Base-by-base conservation (phyloP, 2,797 vertebrate genomes). In the Acrocephalus scirpaceus region DNA sequence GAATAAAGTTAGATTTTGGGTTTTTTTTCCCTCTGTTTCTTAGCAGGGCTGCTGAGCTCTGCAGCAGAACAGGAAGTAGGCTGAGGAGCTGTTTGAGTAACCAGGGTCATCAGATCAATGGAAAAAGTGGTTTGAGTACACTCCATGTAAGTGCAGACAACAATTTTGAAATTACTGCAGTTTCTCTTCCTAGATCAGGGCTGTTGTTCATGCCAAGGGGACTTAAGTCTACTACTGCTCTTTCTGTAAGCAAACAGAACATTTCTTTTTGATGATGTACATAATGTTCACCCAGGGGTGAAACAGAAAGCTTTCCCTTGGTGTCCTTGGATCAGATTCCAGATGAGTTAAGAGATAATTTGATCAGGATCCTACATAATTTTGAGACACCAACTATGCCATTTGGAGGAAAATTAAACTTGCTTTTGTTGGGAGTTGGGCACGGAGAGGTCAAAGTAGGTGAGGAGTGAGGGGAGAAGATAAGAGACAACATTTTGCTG, bases 11-110 rank as follows among this genome's bases (percentile, higher is more conserved):
- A 87, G 74, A 76, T 57, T 93, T 89, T 27, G 16, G 4, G 2
- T 2, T 0, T 1, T 11, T 11, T 17, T 74, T 23, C 50, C 48
- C 22, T 86, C 38, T 42, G 30, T 80, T 90, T 88, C 91, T 85
- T 76, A 91, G 75, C 4, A 13, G 40, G 72, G 65, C 67, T 91
- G 77, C 66, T 94, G 86, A 91, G 88, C 72, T 90, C 91, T 94
- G 93, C 84, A 89, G 80, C 94, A 92, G 95, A 96, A 95, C 96
- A 97, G 96, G 96, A 97, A 97, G 89, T 88, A 92, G 84, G 64
- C 91, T 94, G 92, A 92, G 87, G 91, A 96, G 79, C 77, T 86
- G 83, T 95, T 92, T 95, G 88, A 96, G 82, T 95, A 96, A 95
- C 78, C 62, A 30, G 70, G 83, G 79, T 88, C 16, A 2, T 93